These are phyloP conservation scores for Chalcosyrphus nemorum DNA, from an alignment of 2,888 invertebrate species.

Conservation along the genomic window DNA sequence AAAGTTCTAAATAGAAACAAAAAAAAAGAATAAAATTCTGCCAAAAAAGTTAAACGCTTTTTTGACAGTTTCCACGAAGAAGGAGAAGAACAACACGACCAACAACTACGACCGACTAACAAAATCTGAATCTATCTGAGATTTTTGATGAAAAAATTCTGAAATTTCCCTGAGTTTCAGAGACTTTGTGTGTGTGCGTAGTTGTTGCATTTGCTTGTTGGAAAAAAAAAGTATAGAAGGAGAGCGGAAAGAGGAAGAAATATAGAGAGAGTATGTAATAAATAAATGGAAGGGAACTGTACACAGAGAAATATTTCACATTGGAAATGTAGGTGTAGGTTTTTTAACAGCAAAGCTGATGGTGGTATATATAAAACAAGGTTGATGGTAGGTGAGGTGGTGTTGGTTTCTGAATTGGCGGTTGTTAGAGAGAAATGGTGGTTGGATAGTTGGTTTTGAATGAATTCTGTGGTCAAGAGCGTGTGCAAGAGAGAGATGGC, in stretches of 20 bases:
- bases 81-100: constrained; percentile 45
- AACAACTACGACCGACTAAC: constrained; percentile 57
- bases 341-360: background rate
- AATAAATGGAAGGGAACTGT: background rate
- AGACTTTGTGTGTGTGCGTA: background rate
- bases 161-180: constrained; percentile 44
- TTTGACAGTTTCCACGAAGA: constrained; percentile 41
- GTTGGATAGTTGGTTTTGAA: constrained; percentile 46
- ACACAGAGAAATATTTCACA: constrained; percentile 10
- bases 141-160: constrained; percentile 65
- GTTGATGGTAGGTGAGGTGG: background rate
- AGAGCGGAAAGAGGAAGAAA: constrained; percentile 3
- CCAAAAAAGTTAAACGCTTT: constrained; percentile 31
- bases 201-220: background rate
- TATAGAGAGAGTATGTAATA: constrained; percentile 30
- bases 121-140: constrained; percentile 61
- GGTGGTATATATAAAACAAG: background rate
- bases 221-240: background rate
- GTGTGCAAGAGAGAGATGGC: constrained; percentile 31
- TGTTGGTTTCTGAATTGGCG: constrained; percentile 13
- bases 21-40: constrained; percentile 37
- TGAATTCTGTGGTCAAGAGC: constrained; percentile 27
- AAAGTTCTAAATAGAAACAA: no score
- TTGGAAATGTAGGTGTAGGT: constrained; percentile 25
- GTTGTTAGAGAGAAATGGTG: constrained; percentile 7